phyloP scores from a whole-genome alignment of 2,113 vertebrate genomes.

The Gavia stellata region DNA sequence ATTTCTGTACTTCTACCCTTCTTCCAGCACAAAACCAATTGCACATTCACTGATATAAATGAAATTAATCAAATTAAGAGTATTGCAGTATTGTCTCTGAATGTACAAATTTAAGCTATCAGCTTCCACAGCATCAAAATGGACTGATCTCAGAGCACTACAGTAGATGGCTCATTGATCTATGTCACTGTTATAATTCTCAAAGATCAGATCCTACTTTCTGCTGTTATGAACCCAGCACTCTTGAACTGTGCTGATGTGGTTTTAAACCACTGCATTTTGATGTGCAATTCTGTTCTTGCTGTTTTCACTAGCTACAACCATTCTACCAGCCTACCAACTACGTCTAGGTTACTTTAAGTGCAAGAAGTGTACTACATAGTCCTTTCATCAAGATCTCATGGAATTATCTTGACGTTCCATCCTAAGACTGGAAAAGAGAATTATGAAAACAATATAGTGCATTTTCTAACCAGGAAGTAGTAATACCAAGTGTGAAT shows the following conservation, averaged over 20 bases:
- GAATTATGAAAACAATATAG: not conserved
- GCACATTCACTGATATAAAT: not conserved
- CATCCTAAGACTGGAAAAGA: not conserved
- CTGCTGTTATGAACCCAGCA: not conserved
- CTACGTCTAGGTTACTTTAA: not conserved
- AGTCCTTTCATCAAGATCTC: not conserved
- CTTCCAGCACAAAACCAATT: not conserved
- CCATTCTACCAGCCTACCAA: not conserved
- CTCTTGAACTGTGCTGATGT: not conserved
- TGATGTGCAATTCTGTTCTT: not conserved
- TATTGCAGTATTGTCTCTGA: not conserved
- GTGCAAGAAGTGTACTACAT: not conserved
- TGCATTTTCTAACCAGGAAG: not conserved
- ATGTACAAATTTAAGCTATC: not conserved
- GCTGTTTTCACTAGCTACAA: not conserved
- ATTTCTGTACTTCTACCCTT: not conserved
- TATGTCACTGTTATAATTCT: not conserved
- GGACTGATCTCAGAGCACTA: not conserved
- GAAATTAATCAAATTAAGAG: not conserved
- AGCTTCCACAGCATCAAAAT: not conserved
- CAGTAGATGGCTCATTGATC: not conserved
- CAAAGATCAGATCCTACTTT: not conserved
- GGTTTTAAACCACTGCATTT: slow-evolving; percentile 7
- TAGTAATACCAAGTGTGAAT: not conserved
- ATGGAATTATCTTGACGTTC: not conserved